Evolutionary conservation across 1,140 invertebrate species (phyloP).

Genomic region (Lineus longissimus): DNA sequence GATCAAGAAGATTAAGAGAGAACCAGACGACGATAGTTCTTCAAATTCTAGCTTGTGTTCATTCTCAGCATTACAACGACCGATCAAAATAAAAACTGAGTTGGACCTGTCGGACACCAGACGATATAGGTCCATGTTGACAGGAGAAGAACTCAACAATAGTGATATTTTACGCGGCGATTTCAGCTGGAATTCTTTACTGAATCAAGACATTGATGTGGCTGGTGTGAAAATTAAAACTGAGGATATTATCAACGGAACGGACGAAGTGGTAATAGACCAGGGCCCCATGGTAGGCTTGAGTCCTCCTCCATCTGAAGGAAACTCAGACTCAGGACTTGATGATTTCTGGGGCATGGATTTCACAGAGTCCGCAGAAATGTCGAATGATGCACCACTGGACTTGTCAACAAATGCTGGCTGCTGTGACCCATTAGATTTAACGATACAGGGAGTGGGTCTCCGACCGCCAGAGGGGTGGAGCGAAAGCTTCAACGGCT

Average conservation of each 20-base stretch:
- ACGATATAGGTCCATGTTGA: conserved; percentile 14
- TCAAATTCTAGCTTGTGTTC: not conserved
- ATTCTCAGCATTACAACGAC: not conserved
- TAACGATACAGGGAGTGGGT: conserved; percentile 43
- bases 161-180: conserved; percentile 27
- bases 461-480: conserved; percentile 51
- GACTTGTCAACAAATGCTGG: conserved; percentile 32
- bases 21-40: conserved; percentile 25
- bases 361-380: conserved; percentile 18
- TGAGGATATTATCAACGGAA: conserved; percentile 42
- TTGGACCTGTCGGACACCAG: conserved; percentile 15
- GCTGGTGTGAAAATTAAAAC: conserved; percentile 50
- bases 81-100: conserved; percentile 12
- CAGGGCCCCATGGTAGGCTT: conserved; percentile 36
- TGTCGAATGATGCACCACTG: conserved; percentile 24
- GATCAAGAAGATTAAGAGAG: conserved; percentile 32
- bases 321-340: conserved; percentile 40
- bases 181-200: conserved; percentile 55
- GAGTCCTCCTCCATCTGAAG: conserved; percentile 46
- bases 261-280: conserved; percentile 21
- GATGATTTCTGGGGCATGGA: conserved; percentile 23
- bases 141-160: conserved; percentile 17
- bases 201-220: conserved; percentile 56
- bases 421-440: conserved; percentile 36
- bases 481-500: conserved; percentile 33